Base-by-base conservation (phyloP, 2,113 vertebrate genomes). In the Ophthalmotilapia sp. region DNA sequence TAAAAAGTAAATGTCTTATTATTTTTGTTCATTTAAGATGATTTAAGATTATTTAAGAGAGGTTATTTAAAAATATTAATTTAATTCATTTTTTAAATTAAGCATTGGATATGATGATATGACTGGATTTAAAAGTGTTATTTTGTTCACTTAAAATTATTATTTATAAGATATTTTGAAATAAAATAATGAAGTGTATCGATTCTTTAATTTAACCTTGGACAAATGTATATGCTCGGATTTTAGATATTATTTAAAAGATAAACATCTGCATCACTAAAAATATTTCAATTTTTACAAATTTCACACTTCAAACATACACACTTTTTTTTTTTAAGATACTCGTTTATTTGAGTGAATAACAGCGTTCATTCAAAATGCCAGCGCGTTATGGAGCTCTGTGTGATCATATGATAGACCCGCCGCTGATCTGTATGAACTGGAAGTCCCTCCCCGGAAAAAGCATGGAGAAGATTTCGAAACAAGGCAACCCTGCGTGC, bases 361-460 rank as follows among this genome's bases (percentile, higher is more conserved):
- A 75, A 75, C 42, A 29, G 14, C 9, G 42, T 51, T 31, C 42
- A 31, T 75, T 47, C 26, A 31, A 77, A 49, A 77, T n/a, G 15
- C 26, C 26, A 33, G 6, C 42, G 4, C 70, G 9, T 77, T n/a
- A 8, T 19, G 73, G 73, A 31, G 73, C 26, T 51, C 23, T 21
- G 21, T 31, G 54, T 42, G 56, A n/a, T 4, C 19, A 3, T 54
- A 12, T 65, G 79, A 31, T 81, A 51, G 73, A 51, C 45, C 17
- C 9, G 73, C 45, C 29, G 73, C 23, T 65, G 49, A 15, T 36
- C 79, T n/a, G 23, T 9, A 17, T 60, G 83, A 86, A 80, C 88
- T 90, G 92, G 90, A 94, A 94, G 95, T 94, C 95, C 95, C 95
- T 90, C 95, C 95, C 95, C 95, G 95, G 95, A 96, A 96, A 91